Conservation (phyloP, 2,113 vertebrate genomes). For the Sylvietta virens region DNA sequence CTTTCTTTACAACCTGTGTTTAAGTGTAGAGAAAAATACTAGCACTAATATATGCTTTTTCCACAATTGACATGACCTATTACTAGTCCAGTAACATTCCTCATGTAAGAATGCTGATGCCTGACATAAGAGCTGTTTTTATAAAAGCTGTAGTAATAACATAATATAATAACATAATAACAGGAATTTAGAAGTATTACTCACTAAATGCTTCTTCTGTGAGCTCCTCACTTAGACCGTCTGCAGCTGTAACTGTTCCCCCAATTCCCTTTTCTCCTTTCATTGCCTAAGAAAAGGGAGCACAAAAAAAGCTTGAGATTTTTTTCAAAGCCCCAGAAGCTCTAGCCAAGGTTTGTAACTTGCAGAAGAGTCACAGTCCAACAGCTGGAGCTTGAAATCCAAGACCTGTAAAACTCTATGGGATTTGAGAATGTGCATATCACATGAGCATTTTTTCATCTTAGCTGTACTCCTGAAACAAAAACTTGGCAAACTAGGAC, state of each 20-base stretch:
- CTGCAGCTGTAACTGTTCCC: slow-evolving; percentile 78
- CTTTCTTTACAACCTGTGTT: neutral
- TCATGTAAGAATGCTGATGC: neutral
- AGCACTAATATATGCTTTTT: neutral
- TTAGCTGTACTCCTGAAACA: neutral
- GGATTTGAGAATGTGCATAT: neutral
- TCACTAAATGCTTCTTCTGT: slow-evolving; percentile 95
- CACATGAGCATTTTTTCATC: neutral
- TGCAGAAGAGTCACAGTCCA: neutral
- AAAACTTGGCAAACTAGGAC: neutral
- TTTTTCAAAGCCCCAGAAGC: neutral
- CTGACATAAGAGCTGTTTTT: neutral
- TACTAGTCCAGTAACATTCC: neutral
- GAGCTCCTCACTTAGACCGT: slow-evolving; percentile 90
- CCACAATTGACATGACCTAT: neutral
- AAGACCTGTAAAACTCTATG: neutral
- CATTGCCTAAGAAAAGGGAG: slow-evolving; percentile 80
- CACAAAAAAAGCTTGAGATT: neutral
- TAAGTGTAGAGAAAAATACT: neutral
- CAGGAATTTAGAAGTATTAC: slow-evolving; percentile 45
- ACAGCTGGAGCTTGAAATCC: neutral
- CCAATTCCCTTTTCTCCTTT: slow-evolving; percentile 98
- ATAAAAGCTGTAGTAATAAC: neutral
- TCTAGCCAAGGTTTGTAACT: neutral
- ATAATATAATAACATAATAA: neutral